Percentiles rank a stretch among this genome's conserved stretches.
Evolutionary conservation across 2,113 vertebrate genomes (phyloP).

Genomic region (Dipodomys stephensi): DNA sequence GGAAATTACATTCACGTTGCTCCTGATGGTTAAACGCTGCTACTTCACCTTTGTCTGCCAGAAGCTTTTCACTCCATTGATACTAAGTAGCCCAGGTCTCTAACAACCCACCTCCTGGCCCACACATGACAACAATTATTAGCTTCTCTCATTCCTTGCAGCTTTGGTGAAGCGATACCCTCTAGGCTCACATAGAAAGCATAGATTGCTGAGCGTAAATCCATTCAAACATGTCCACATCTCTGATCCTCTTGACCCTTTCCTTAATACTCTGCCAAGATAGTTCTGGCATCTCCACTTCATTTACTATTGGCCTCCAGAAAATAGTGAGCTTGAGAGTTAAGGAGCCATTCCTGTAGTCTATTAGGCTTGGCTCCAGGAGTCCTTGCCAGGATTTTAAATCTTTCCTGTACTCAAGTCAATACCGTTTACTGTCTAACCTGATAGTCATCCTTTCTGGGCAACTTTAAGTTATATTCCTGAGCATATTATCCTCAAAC

Average conservation of each 20-base stretch:
- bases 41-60: neutral
- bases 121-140: slow-evolving; percentile 24
- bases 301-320: slow-evolving; percentile 29
- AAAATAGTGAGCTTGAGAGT: slow-evolving; percentile 41
- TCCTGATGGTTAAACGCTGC: neutral
- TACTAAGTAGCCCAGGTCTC: neutral
- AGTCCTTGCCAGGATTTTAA: slow-evolving; percentile 37
- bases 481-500: neutral
- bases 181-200: neutral
- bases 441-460: slow-evolving; percentile 16
- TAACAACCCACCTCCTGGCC: neutral
- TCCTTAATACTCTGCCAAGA: slow-evolving; percentile 52
- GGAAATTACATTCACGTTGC: slow-evolving; percentile 7
- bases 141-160: neutral
- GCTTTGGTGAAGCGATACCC: neutral
- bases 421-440: neutral
- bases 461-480: neutral
- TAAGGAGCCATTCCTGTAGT: neutral
- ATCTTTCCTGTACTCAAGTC: slow-evolving; percentile 13
- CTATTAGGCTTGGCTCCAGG: slow-evolving; percentile 31
- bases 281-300: slow-evolving; percentile 41
- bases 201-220: slow-evolving; percentile 1
- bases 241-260: slow-evolving; percentile 34
- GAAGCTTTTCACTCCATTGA: neutral
- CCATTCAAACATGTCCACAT: slow-evolving; percentile 15